These are phyloP conservation scores for Planococcus citri DNA, from an alignment of 1,140 invertebrate genomes.

Conservation along the genomic window DNA sequence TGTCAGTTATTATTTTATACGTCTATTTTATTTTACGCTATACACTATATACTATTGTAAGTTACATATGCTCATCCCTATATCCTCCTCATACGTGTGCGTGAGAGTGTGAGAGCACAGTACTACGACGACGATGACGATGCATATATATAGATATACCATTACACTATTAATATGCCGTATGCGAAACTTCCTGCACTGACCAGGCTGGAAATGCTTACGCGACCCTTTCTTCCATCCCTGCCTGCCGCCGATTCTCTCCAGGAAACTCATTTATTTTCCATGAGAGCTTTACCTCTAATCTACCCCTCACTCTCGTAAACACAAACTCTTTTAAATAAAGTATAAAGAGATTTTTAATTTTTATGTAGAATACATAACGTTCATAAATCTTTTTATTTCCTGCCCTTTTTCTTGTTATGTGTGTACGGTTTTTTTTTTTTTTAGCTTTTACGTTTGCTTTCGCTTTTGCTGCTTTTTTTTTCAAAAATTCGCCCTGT, in stretches of 20 bases:
- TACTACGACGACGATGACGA: background rate
- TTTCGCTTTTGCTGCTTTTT: too few relatives aligned
- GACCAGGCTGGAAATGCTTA: constrained; percentile 13
- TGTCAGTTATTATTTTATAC: constrained; percentile 19
- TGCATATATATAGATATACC: background rate
- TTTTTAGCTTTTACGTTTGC: background rate
- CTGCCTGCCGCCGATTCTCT: background rate
- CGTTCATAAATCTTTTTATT: constrained; percentile 19
- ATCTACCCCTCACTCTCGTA: background rate
- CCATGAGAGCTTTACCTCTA: constrained; percentile 12
- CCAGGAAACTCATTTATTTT: constrained; percentile 19
- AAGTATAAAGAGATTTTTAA: constrained; percentile 19
- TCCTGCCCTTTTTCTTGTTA: constrained; percentile 13
- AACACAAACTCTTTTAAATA: constrained; percentile 5
- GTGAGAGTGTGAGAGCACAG: too few relatives aligned
- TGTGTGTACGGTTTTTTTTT: background rate
- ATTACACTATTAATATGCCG: constrained; percentile 20
- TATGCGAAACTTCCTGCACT: constrained; percentile 12
- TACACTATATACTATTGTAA: constrained; percentile 5
- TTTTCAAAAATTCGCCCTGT: too few relatives aligned
- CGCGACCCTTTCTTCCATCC: constrained; percentile 1
- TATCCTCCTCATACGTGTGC: too few relatives aligned
- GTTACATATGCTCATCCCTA: constrained; percentile 12
- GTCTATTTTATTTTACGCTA: constrained; percentile 13
- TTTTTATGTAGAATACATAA: constrained; percentile 20